Evolutionary conservation across 1,140 invertebrate species (phyloP).

Genomic region (Tetramorium alpestre): DNA sequence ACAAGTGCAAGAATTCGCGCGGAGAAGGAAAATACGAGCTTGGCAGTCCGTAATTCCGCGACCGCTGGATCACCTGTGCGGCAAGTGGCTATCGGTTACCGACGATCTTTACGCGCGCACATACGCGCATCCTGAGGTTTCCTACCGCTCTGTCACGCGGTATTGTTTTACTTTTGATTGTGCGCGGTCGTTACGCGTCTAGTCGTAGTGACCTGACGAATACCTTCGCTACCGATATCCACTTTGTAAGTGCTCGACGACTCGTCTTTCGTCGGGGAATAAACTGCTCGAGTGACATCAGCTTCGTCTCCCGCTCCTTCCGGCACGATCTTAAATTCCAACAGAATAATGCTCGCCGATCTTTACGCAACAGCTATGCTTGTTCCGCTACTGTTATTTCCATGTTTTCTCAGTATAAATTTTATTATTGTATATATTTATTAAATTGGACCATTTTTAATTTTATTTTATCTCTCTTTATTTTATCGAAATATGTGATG

Average conservation of each 20-base stretch:
- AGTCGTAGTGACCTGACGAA: slow-evolving; percentile 71
- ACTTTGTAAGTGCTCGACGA: slow-evolving; percentile 66
- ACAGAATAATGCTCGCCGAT: background rate
- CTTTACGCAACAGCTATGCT: background rate
- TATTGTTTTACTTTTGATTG: slow-evolving; percentile 83
- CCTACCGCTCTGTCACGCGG: slow-evolving; percentile 76
- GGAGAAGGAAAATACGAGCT: slow-evolving; percentile 54
- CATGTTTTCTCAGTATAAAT: background rate
- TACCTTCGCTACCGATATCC: slow-evolving; percentile 71
- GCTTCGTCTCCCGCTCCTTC: slow-evolving; percentile 4
- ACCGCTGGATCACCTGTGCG: slow-evolving; percentile 27
- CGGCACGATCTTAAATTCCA: slow-evolving; percentile 15
- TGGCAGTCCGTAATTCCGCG: slow-evolving; percentile 70
- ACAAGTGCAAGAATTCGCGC: slow-evolving; percentile 59
- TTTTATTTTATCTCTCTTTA: background rate
- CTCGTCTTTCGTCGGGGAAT: slow-evolving; percentile 78
- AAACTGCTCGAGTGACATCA: slow-evolving; percentile 73
- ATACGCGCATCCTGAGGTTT: slow-evolving; percentile 64
- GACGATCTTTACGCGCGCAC: slow-evolving; percentile 62
- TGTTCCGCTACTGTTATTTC: background rate
- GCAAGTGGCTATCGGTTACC: slow-evolving; percentile 82
- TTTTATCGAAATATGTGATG: background rate
- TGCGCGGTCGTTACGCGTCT: slow-evolving; percentile 58
- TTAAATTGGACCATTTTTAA: background rate
- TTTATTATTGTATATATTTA: background rate